Base-by-base conservation (phyloP, 2,888 invertebrate genomes). In the Callimorpha dominula region DNA sequence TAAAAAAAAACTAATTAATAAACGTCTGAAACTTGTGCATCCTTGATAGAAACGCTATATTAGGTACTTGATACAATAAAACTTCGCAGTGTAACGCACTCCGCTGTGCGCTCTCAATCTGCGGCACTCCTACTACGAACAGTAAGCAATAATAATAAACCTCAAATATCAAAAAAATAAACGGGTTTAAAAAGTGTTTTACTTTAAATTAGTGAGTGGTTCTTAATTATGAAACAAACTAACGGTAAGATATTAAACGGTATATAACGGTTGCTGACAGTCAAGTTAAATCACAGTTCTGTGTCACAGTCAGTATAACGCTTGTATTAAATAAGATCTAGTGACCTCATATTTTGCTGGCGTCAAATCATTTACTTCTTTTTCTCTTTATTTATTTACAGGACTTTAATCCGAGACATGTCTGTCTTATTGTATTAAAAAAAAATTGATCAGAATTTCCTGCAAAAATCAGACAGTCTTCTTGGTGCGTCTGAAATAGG, bases 31-130 rank as follows among this genome's bases (percentile, higher is more conserved):
- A 68, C 60, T 60, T n/a, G 68, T 9, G 46, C 68, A 75, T 75
- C 75, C 75, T 75, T 75, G 75, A 75, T 65, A 68, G 43, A 52
- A 68, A 57, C 50, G 76, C 78, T 86, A 86, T 85, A 85, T 84
- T 86, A 87, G 82, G 69, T 75, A 76, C 79, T 65, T 54, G 78
- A 77, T 77, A 75, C 76, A 78, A 70, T 78, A 49, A 77, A 75
- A 71, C 64, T 43, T 74, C 80, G 73, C 86, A 84, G 85, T 85
- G 70, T 67, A 62, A 83, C 77, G 81, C 86, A 76, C 49, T 80
- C 68, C 83, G 79, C 57, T 65, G 75, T 54, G 65, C 67, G 62
- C 70, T 49, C 42, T 31, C 65, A 65, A 49, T 50, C 72, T 46
- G 43, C 57, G 43, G 12, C 31, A 57, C 42, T 66, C 66, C 17